phyloP scores from a whole-genome alignment of 2,113 vertebrate genomes.

The Trichechus manatus region DNA sequence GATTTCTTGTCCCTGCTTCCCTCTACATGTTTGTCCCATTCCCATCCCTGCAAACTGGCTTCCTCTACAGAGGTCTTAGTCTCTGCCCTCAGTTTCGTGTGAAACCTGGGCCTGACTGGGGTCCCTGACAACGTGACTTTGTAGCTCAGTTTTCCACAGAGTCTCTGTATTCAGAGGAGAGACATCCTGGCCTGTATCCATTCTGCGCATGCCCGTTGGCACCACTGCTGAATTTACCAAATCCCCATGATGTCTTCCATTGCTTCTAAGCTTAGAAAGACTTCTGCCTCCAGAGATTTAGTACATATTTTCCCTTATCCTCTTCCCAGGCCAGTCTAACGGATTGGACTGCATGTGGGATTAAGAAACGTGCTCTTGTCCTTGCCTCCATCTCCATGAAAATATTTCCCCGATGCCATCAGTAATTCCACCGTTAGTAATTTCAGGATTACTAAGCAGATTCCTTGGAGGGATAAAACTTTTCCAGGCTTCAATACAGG shows the following conservation, averaged over 20 bases:
- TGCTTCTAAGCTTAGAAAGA: slow-evolving; percentile 20
- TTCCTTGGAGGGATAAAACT: neutral
- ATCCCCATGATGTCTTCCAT: neutral
- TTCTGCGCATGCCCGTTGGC: neutral
- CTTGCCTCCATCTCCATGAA: neutral
- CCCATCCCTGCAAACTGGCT: neutral
- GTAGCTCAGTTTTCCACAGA: neutral
- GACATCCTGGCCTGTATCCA: neutral
- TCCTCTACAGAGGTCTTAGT: neutral
- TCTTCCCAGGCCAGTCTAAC: neutral
- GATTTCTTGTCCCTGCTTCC: neutral
- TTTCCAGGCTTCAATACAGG: neutral
- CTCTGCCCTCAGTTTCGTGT: neutral
- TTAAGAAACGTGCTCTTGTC: neutral
- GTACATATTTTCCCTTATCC: neutral
- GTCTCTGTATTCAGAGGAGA: neutral
- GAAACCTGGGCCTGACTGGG: neutral
- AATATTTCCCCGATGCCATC: neutral
- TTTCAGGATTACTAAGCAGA: neutral
- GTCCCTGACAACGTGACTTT: neutral
- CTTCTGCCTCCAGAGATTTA: neutral
- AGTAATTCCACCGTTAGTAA: neutral
- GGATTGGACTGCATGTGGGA: neutral
- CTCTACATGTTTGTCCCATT: neutral
- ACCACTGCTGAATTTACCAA: neutral